A percentile compares a stretch with the other conserved stretches of the same genome.
Evolutionary conservation across 37 sponge, comb jelly and placozoan species (phyloP).

Genomic region (Eunapius fragilis): DNA sequence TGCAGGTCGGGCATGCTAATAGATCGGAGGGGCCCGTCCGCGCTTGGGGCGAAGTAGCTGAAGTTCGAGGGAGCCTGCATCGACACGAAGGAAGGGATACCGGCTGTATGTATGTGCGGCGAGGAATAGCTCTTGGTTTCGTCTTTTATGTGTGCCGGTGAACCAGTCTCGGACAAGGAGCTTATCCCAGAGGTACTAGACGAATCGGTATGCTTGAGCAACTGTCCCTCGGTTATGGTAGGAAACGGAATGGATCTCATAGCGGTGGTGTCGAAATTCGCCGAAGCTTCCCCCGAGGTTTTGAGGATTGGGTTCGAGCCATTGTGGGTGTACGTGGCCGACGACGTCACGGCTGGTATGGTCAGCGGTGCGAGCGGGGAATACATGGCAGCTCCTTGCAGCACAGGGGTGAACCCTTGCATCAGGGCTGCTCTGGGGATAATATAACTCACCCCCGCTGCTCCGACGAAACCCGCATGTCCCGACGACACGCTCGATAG

Average conservation of each 20-base stretch:
- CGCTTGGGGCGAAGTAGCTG: conserved; percentile 30
- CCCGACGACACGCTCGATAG: background rate
- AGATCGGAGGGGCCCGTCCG: conserved; percentile 41
- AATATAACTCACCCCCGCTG: conserved; percentile 21
- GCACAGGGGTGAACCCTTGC: conserved; percentile 18
- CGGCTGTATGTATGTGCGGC: conserved; percentile 31
- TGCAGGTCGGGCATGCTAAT: conserved; percentile 77
- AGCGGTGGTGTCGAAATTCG: background rate
- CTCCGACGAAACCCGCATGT: background rate
- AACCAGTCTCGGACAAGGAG: conserved; percentile 38
- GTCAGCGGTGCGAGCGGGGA: conserved; percentile 1
- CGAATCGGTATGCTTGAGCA: conserved; percentile 35
- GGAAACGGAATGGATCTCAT: conserved; percentile 26
- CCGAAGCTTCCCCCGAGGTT: conserved; percentile 3
- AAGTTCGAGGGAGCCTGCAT: conserved; percentile 22
- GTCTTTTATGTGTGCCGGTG: conserved; percentile 30
- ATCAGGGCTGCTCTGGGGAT: background rate
- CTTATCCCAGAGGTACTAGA: conserved; percentile 56
- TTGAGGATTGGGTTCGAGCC: background rate
- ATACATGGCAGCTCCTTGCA: conserved; percentile 19
- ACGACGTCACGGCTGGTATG: too few species aligned
- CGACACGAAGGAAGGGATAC: conserved; percentile 7
- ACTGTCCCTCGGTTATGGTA: background rate
- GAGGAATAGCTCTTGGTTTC: background rate
- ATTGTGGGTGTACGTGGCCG: background rate